Evolutionary conservation across 2,888 invertebrate genomes (phyloP).

Genomic region (Epirrhoe alternata): DNA sequence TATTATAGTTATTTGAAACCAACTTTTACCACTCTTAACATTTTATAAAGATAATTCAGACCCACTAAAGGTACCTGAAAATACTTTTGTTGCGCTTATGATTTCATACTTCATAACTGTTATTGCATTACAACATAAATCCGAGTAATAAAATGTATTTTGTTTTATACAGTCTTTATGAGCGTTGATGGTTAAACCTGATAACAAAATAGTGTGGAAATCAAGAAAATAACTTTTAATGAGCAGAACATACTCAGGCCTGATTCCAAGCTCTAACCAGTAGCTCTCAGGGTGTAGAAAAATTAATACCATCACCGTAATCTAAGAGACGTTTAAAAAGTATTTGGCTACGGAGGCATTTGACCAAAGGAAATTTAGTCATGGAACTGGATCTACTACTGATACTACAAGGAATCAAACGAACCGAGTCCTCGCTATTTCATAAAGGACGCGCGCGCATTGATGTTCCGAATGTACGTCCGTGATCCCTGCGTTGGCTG

Average conservation of each 20-base stretch:
- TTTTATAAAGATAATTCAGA: background rate
- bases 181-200: background rate
- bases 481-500: background rate
- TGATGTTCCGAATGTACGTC: background rate
- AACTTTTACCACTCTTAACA: background rate
- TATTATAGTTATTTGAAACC: background rate
- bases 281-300: background rate
- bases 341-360: too few relatives aligned
- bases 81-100: constrained; percentile 7
- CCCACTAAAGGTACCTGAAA: background rate
- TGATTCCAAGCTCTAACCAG: background rate
- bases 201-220: background rate
- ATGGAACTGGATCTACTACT: too few relatives aligned
- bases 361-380: too few relatives aligned
- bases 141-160: constrained; percentile 10
- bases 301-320: background rate
- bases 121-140: constrained; percentile 8
- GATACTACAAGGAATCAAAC: too few relatives aligned
- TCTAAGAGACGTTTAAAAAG: too few relatives aligned
- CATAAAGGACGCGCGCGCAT: too few relatives aligned
- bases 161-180: constrained; percentile 1
- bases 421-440: too few relatives aligned
- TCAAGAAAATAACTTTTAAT: background rate
- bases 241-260: background rate
- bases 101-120: constrained; percentile 3